These are phyloP conservation scores for Augochlorella aurata DNA, from an alignment of 2,888 invertebrate genomes.

Conservation along the genomic window DNA sequence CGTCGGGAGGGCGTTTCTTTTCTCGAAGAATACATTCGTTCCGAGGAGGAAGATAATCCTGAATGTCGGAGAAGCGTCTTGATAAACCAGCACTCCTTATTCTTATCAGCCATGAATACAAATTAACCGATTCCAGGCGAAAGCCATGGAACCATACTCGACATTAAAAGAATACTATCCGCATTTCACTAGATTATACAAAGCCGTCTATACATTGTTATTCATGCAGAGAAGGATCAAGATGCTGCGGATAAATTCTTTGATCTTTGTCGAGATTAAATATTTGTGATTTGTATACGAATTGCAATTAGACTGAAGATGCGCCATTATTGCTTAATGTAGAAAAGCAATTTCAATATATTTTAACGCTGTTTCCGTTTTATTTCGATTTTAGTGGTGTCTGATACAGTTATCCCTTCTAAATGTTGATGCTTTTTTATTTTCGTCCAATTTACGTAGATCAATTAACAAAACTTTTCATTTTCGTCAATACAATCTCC, in stretches of 20 bases:
- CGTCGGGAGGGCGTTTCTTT: slow-evolving; percentile 33
- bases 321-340: background rate
- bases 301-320: background rate
- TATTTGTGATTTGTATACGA: background rate
- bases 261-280: background rate
- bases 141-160: slow-evolving; percentile 6
- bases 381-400: background rate
- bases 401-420: background rate
- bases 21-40: slow-evolving; percentile 44
- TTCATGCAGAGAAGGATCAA: background rate
- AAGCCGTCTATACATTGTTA: background rate
- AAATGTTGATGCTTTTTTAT: no score
- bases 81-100: slow-evolving; percentile 41
- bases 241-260: slow-evolving; percentile 10
- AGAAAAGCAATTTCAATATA: background rate
- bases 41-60: slow-evolving; percentile 41
- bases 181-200: background rate
- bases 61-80: slow-evolving; percentile 40
- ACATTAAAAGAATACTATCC: background rate
- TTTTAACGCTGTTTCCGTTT: background rate
- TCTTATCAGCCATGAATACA: slow-evolving; percentile 54
- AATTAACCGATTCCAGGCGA: slow-evolving; percentile 40
- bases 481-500: no score
- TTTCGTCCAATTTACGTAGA: no score
- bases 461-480: no score